phyloP scores from a whole-genome alignment of 1,140 invertebrate species.

The Diplogasteroides magnus region DNA sequence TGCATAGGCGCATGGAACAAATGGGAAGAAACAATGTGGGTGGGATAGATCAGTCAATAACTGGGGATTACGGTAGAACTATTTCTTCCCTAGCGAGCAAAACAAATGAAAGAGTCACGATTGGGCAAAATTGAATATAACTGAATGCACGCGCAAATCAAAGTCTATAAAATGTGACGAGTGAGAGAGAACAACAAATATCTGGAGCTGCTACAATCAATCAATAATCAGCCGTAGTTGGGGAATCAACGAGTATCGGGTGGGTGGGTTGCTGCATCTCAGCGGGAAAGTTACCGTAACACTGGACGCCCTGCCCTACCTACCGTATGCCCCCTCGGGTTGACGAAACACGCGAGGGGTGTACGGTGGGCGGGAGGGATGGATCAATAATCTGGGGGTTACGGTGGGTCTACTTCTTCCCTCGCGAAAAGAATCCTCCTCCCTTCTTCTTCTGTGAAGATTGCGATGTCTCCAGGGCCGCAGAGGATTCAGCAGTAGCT shows the following conservation, averaged over 20 bases:
- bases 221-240: conserved; percentile 12
- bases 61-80: conserved; percentile 9
- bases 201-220: conserved; percentile 1
- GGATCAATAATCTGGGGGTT: not conserved
- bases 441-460: conserved; percentile 30
- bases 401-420: conserved; percentile 19
- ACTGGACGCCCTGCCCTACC: not conserved
- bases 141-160: not conserved
- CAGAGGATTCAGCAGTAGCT: conserved; percentile 6
- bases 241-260: conserved; percentile 2
- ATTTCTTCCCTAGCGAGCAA: too few relatives aligned
- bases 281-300: not conserved
- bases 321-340: not conserved
- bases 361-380: conserved; percentile 2
- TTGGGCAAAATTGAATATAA: conserved; percentile 3
- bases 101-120: conserved; percentile 2
- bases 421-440: conserved; percentile 29
- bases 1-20: too few relatives aligned
- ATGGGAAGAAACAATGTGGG: conserved; percentile 15
- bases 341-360: conserved; percentile 7
- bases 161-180: not conserved
- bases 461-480: conserved; percentile 16
- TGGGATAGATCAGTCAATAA: conserved; percentile 14
- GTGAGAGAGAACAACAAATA: conserved; percentile 7
- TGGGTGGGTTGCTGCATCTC: not conserved